phyloP scores from a whole-genome alignment of 1,140 invertebrate genomes.

The Drosophila auraria region DNA sequence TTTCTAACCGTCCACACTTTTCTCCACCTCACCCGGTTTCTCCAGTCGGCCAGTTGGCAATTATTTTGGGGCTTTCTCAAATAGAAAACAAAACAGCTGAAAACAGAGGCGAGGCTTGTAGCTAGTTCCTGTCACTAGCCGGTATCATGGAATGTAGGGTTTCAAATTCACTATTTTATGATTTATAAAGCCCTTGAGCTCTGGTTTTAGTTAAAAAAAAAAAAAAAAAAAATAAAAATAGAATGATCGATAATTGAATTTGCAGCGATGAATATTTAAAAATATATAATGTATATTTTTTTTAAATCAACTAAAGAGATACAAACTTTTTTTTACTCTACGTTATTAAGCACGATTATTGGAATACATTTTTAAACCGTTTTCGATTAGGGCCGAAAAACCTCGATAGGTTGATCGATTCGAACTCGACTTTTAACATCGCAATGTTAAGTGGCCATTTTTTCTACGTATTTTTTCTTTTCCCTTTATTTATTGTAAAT shows the following conservation, averaged over 20 bases:
- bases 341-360: too few relatives aligned
- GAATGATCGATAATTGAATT: too few relatives aligned
- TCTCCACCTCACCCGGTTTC: constrained; percentile 11
- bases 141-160: neutral
- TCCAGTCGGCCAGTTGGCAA: constrained; percentile 50
- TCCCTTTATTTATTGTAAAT: neutral
- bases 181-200: neutral
- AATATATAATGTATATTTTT: too few relatives aligned
- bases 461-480: constrained; percentile 28
- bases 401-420: neutral
- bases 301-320: neutral
- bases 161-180: neutral
- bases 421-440: constrained; percentile 2
- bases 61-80: constrained; percentile 63
- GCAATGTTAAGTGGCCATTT: constrained; percentile 29
- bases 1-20: neutral
- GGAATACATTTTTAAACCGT: neutral
- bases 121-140: neutral
- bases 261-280: too few relatives aligned
- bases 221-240: too few relatives aligned
- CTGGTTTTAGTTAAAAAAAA: neutral
- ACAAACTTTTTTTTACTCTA: too few relatives aligned
- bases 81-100: neutral
- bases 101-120: constrained; percentile 9
- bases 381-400: neutral